Evolutionary conservation across 2,797 vertebrate species (phyloP).

Genomic region (Loris lydekkerianus): DNA sequence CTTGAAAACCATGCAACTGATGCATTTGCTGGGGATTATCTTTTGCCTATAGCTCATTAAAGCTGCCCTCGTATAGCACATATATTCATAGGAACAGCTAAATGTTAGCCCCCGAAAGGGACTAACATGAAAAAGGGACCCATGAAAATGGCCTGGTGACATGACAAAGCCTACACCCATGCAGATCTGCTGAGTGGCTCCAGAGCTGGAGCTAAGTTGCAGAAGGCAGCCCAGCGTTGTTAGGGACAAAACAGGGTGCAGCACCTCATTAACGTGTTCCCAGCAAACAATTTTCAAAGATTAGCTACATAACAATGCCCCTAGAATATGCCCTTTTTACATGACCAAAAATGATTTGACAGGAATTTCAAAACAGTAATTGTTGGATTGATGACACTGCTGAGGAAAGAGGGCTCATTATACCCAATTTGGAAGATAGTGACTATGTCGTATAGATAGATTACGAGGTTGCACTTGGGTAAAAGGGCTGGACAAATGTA

Average conservation of each 20-base stretch:
- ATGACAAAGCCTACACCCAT: conserved; percentile 48
- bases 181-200: neutral
- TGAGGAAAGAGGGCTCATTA: conserved; percentile 6
- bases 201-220: neutral
- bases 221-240: neutral
- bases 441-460: neutral
- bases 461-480: neutral
- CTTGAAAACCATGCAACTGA: conserved; percentile 59
- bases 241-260: neutral
- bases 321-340: conserved; percentile 70
- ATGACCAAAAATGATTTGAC: conserved; percentile 68
- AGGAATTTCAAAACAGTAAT: conserved; percentile 55
- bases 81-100: conserved; percentile 25
- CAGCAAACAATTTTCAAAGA: conserved; percentile 75
- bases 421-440: conserved; percentile 5
- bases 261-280: conserved; percentile 77
- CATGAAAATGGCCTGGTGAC: conserved; percentile 69
- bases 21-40: conserved; percentile 66
- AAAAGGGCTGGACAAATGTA: conserved; percentile 31
- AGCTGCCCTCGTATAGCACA: neutral
- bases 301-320: conserved; percentile 64
- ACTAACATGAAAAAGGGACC: conserved; percentile 65
- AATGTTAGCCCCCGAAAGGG: neutral
- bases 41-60: conserved; percentile 65
- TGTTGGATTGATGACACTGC: conserved; percentile 17